A percentile compares a stretch with the other conserved stretches of the same genome.
These are phyloP conservation scores for Aramus guarauna DNA, from an alignment of 2,113 vertebrate genomes.

Conservation along the genomic window DNA sequence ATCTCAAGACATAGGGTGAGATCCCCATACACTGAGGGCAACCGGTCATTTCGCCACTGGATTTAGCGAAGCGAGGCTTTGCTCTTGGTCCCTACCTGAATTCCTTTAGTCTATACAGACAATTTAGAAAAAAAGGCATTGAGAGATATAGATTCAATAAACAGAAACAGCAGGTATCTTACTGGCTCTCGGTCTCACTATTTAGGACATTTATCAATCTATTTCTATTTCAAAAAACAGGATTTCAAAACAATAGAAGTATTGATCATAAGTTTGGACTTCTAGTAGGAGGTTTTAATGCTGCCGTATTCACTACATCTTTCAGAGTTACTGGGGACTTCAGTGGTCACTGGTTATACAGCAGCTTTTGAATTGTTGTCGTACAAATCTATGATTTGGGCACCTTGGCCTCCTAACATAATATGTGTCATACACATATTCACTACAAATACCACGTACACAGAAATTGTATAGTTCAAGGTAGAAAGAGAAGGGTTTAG, in stretches of 20 bases:
- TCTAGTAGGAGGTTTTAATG: neutral
- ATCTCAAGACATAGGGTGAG: neutral
- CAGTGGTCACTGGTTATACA: neutral
- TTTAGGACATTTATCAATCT: neutral
- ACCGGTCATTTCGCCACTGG: neutral
- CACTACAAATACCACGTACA: rapidly evolving
- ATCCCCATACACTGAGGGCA: neutral
- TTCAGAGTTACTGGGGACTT: neutral
- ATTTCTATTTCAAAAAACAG: neutral
- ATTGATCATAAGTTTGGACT: neutral
- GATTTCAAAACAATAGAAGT: neutral
- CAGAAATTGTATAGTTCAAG: neutral
- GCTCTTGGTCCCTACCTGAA: neutral
- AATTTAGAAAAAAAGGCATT: neutral
- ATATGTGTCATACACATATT: neutral
- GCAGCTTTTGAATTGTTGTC: neutral
- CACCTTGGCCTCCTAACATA: neutral
- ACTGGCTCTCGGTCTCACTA: neutral
- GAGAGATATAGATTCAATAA: neutral
- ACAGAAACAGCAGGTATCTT: neutral
- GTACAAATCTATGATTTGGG: neutral
- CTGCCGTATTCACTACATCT: neutral
- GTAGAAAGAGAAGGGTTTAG: neutral
- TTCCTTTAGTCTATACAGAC: neutral
- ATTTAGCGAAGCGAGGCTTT: neutral